phyloP scores from a whole-genome alignment of 2,888 invertebrate species.

The Germaria angustata region DNA sequence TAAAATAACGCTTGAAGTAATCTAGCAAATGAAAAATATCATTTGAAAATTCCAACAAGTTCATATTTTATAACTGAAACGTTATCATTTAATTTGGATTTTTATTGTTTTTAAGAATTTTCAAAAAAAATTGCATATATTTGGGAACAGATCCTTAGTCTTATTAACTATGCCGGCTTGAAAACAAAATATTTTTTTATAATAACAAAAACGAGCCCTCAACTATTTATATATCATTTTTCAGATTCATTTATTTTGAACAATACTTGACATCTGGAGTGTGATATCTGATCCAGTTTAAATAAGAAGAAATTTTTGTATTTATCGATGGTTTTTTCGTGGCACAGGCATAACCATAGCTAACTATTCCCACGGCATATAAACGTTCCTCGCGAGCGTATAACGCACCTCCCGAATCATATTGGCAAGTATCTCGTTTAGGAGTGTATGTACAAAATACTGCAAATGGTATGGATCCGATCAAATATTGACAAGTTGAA shows the following conservation, averaged over 20 bases:
- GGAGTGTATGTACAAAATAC: slow-evolving; percentile 81
- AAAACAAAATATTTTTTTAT: too few relatives aligned
- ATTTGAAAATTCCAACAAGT: not conserved
- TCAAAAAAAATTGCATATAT: not conserved
- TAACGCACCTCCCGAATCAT: slow-evolving; percentile 82
- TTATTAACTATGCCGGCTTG: too few relatives aligned
- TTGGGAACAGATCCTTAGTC: not conserved
- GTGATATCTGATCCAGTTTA: slow-evolving; percentile 82
- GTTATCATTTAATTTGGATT: not conserved
- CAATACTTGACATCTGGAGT: slow-evolving; percentile 77
- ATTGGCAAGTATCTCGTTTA: slow-evolving; percentile 82
- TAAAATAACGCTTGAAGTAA: too few relatives aligned
- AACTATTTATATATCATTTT: too few relatives aligned
- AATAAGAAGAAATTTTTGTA: slow-evolving; percentile 82
- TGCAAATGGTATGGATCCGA: slow-evolving; percentile 68
- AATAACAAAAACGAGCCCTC: too few relatives aligned
- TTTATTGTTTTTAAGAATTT: not conserved
- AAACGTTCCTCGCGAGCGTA: slow-evolving; percentile 80
- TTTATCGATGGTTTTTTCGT: slow-evolving; percentile 81
- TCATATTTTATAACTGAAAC: not conserved
- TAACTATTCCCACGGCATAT: slow-evolving; percentile 82
- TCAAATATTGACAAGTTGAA: slow-evolving; percentile 77
- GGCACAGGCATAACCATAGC: slow-evolving; percentile 82
- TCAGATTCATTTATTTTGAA: slow-evolving; percentile 56
- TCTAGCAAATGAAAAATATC: too few relatives aligned